Conservation (phyloP, 2,797 vertebrate species). For the Megaceryle alcyon region DNA sequence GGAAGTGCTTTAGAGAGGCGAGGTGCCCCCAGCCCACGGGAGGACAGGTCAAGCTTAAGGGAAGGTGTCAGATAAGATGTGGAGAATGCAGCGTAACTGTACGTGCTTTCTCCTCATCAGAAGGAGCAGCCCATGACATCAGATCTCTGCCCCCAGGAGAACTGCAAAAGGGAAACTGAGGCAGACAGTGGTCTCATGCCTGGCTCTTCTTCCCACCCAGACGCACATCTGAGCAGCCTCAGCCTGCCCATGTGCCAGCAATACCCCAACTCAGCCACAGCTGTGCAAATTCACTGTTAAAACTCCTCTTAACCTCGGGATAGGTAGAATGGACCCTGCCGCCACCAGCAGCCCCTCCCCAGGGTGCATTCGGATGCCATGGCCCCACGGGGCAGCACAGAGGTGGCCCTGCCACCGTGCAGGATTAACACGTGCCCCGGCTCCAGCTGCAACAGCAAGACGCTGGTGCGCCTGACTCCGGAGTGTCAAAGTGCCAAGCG, state of each 20-base stretch:
- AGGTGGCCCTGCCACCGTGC: not conserved
- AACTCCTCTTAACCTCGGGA: not conserved
- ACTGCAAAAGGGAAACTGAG: conserved; percentile 1
- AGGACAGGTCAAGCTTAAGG: not conserved
- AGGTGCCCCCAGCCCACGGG: fast-evolving
- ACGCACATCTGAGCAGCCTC: not conserved
- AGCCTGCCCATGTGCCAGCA: not conserved
- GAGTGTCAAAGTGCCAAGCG: conserved; percentile 52
- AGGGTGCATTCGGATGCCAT: not conserved
- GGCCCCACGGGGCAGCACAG: not conserved
- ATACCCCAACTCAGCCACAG: not conserved
- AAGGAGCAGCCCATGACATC: not conserved
- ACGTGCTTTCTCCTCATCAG: not conserved
- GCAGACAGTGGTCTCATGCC: not conserved
- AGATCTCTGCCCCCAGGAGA: not conserved
- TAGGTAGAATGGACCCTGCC: not conserved
- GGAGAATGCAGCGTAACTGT: not conserved
- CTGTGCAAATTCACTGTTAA: not conserved
- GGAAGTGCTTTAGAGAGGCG: not conserved
- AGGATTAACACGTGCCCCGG: not conserved
- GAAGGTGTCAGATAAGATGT: not conserved
- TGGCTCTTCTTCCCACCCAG: not conserved
- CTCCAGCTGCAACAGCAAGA: not conserved
- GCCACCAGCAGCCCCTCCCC: not conserved
- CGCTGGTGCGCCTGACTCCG: not conserved